Conservation (phyloP, 2,113 vertebrate species). For the Peromyscus maniculatus region DNA sequence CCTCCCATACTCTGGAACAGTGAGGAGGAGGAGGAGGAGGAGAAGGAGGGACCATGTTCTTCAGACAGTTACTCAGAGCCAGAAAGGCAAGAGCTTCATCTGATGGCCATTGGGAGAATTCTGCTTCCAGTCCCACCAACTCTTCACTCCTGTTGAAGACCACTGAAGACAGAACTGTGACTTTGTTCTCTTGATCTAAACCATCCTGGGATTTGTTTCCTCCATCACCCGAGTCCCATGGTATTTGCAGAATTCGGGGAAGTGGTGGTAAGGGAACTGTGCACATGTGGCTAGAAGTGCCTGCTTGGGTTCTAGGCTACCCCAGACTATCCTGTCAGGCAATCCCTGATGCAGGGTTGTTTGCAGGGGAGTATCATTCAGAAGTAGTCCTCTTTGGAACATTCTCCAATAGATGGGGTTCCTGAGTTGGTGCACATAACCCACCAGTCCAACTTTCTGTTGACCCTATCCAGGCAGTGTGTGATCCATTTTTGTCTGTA, state of each 20-base stretch:
- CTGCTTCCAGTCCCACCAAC: neutral
- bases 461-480: constrained; percentile 12
- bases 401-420: neutral
- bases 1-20: neutral
- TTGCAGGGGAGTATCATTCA: neutral
- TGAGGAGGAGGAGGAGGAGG: too few relatives aligned
- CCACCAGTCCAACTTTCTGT: neutral
- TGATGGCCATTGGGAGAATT: constrained; percentile 44
- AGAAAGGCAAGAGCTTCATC: constrained; percentile 53
- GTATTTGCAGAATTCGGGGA: neutral
- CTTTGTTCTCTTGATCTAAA: neutral
- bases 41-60: neutral
- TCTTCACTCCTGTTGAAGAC: constrained; percentile 2
- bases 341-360: neutral
- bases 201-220: neutral
- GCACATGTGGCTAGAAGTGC: neutral
- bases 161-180: constrained; percentile 34
- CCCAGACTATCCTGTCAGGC: neutral
- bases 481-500: constrained; percentile 40
- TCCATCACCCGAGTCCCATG: neutral
- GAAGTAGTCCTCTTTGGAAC: constrained; percentile 1
- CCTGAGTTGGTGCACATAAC: neutral
- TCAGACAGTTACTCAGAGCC: constrained; percentile 70
- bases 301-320: neutral
- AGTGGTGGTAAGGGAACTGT: neutral